phyloP scores from a whole-genome alignment of 2,113 vertebrate genomes.

The Abramis brama region DNA sequence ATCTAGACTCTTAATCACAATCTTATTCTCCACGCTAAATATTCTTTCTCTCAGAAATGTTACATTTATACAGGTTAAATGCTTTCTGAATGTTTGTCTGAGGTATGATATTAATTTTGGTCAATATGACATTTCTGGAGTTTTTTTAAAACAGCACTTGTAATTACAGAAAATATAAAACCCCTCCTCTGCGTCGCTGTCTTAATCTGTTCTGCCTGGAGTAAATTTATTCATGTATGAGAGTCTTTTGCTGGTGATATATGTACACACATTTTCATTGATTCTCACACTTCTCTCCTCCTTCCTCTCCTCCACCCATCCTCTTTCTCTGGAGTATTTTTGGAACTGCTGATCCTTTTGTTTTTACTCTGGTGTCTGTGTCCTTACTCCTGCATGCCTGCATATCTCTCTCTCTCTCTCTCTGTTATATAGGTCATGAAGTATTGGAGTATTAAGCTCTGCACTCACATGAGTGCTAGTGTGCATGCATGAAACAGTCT shows the following conservation, averaged over 20 bases:
- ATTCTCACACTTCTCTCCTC: neutral
- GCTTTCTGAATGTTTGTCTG: neutral
- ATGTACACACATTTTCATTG: neutral
- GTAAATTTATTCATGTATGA: neutral
- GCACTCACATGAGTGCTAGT: conserved; percentile 7
- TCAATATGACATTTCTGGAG: neutral
- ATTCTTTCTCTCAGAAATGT: neutral
- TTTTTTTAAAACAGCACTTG: neutral
- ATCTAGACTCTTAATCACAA: neutral
- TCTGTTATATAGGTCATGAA: conserved; percentile 39
- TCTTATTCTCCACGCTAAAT: neutral
- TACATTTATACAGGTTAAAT: neutral
- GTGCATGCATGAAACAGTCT: neutral
- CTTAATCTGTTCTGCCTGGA: neutral
- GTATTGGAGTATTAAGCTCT: neutral
- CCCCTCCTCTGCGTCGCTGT: neutral
- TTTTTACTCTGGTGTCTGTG: conserved; percentile 24
- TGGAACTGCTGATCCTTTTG: conserved; percentile 45
- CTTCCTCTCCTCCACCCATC: conserved; percentile 24
- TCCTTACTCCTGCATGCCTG: neutral
- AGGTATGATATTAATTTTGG: neutral
- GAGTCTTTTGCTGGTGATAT: neutral
- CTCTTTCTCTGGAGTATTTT: conserved; percentile 43
- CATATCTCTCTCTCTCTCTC: neutral
- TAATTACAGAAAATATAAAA: neutral